A percentile compares a stretch with the other conserved stretches of the same genome.
phyloP scores from a whole-genome alignment of 53 echinoderm and acorn worm genomes.

The Luidia sarsii region DNA sequence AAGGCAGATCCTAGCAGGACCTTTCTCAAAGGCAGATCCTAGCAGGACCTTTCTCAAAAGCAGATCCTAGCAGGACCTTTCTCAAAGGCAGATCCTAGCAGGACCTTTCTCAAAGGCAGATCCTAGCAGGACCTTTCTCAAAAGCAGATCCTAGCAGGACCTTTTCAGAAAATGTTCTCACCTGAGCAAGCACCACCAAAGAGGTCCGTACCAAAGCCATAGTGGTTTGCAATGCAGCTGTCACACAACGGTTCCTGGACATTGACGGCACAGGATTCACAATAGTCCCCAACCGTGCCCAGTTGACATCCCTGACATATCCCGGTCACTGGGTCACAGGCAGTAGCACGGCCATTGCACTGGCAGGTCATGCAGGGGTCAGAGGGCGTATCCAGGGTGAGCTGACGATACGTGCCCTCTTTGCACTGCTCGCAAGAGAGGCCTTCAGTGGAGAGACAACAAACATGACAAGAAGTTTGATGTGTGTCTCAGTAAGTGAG shows the following conservation, averaged over 20 bases:
- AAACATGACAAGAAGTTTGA: no score
- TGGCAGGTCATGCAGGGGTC: conserved; percentile 70
- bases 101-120: no score
- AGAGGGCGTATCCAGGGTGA: conserved; percentile 32
- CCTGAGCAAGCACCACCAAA: conserved; percentile 87
- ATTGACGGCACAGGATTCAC: conserved; percentile 73
- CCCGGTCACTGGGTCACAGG: conserved; percentile 82
- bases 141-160: no score
- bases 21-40: no score
- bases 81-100: no score
- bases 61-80: no score
- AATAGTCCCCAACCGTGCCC: conserved; percentile 78
- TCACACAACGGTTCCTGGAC: conserved; percentile 75
- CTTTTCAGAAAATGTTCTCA: no score
- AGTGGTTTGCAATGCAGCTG: conserved; percentile 68
- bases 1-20: no score
- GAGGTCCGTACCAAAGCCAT: conserved; percentile 89
- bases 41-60: no score
- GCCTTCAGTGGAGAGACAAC: no score
- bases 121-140: no score
- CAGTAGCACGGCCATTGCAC: conserved; percentile 68
- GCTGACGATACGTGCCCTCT: conserved; percentile 51
- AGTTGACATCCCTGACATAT: conserved; percentile 76
- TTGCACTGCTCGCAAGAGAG: conserved; percentile 70
- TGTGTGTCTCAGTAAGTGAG: no score